Evolutionary conservation across 2,113 vertebrate species (phyloP), one percentile per base, ranked within the genome.

Genomic region (Balaeniceps rex): DNA sequence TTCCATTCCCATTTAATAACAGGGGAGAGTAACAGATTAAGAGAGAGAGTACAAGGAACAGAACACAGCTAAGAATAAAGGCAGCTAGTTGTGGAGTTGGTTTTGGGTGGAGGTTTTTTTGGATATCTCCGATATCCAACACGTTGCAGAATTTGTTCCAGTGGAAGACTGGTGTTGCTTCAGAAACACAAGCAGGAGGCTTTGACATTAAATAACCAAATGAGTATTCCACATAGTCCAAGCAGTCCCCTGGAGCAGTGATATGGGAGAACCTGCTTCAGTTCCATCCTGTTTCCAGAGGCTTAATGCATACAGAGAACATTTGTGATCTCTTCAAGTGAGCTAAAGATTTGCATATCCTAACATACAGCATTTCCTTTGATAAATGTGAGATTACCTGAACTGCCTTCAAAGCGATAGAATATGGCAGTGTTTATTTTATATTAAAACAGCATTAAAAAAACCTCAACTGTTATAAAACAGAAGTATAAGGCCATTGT

Each of bases 371-470:
- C 63, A 70, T 55, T 80, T 92, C 34, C 66, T 88, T 58, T 71
- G 64, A 96, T 91, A 95, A 85, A 83, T 28, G 21, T 40, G 34
- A 92, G 46, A 92, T 88, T 77, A 94, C 14, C 66, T 95, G 88
- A 79, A 92, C 47, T 80, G 36, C 25, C 54, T 80, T 93, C 86
- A 92, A 92, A 95, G 79, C 31, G 17, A 40, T 15, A 79, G n/a
- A 85, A 60, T 31, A 55, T 7, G 4, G 25, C 14, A 90, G 15
- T 31, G 58, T 36, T 95, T 79, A 21, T 77, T 94, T 92, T 57
- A 60, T 34, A 83, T 68, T 76, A 79, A 82, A 91, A 84, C 11
- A 31, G 54, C 51, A 87, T 75, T 94, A 15, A 54, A 60, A 84
- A 44, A 38, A 0, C 2, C 23, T 49, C 31, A 78, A 22, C 42